Conservation (phyloP, 2,888 invertebrate genomes). For the Megastigmus dorsalis region DNA sequence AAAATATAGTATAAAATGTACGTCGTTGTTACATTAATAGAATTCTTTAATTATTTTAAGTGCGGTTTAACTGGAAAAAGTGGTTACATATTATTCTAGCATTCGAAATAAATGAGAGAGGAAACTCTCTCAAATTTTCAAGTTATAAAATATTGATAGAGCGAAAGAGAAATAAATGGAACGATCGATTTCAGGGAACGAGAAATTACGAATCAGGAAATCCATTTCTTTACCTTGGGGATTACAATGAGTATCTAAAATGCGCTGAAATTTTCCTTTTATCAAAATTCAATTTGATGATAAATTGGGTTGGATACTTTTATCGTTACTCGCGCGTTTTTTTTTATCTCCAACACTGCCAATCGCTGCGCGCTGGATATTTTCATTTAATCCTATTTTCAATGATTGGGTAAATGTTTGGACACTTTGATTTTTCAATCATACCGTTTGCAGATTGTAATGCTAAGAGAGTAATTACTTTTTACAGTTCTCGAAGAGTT, state of each 20-base stretch:
- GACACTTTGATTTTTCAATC: constrained; percentile 35
- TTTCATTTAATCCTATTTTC: constrained; percentile 40
- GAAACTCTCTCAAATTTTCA: background rate
- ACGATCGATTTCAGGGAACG: background rate
- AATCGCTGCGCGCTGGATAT: background rate
- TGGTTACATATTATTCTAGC: too few species aligned
- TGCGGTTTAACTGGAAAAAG: too few species aligned
- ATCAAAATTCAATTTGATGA: constrained; percentile 41
- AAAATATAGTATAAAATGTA: background rate
- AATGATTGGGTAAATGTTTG: constrained; percentile 40
- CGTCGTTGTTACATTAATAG: background rate
- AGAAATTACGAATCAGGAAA: constrained; percentile 30
- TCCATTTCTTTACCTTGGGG: constrained; percentile 10
- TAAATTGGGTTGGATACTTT: constrained; percentile 36
- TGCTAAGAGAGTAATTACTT: background rate
- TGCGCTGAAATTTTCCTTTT: constrained; percentile 20
- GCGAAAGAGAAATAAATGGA: background rate
- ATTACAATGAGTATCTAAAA: constrained; percentile 31
- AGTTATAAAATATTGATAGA: background rate
- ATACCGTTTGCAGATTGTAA: background rate
- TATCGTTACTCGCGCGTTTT: constrained; percentile 1
- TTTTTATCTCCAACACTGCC: background rate
- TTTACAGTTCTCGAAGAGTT: too few species aligned
- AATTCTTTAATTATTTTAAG: background rate
- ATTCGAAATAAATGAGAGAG: background rate